Percentiles rank a stretch among this genome's conserved stretches.
Conservation (phyloP, 2,113 vertebrate species). For the Ophthalmolycus amberensis region DNA sequence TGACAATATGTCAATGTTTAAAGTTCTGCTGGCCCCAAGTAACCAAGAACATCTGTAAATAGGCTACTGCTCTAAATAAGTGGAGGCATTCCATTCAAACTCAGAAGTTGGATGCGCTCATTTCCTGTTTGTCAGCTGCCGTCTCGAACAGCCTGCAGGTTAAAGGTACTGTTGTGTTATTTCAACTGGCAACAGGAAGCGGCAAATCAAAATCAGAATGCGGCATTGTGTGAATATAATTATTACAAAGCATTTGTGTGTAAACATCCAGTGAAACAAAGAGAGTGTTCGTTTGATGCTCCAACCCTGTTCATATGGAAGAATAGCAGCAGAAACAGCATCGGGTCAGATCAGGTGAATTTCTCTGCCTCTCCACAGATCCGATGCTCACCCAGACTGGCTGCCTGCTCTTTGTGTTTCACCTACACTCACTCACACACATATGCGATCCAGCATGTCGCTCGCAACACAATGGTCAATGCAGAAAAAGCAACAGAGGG, state of each 20-base stretch:
- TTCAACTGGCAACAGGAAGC: not conserved
- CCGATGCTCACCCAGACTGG: conserved; percentile 31
- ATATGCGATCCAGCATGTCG: conserved; percentile 39
- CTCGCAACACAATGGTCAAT: conserved; percentile 75
- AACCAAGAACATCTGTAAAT: not conserved
- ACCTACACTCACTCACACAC: conserved; percentile 44
- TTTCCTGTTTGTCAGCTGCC: conserved; percentile 3
- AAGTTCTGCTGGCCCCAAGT: not conserved
- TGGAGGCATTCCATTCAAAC: not conserved
- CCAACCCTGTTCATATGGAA: not conserved
- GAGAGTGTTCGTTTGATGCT: conserved; percentile 5
- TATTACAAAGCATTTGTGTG: not conserved
- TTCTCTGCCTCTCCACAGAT: conserved; percentile 35
- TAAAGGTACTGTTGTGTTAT: not conserved
- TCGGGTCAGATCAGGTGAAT: conserved; percentile 73
- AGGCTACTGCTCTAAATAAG: not conserved
- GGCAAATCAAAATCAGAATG: not conserved
- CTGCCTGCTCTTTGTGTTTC: conserved; percentile 54
- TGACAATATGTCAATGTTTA: not conserved
- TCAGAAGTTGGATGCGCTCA: not conserved
- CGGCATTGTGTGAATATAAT: not conserved
- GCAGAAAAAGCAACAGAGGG: conserved; percentile 65
- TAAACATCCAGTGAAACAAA: conserved; percentile 6
- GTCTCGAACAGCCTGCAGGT: not conserved
- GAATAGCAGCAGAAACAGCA: conserved; percentile 26